Percentiles rank a stretch among this genome's conserved stretches.
These are phyloP conservation scores for Macrotus californicus DNA, from an alignment of 2,113 vertebrate species.

Conservation along the genomic window DNA sequence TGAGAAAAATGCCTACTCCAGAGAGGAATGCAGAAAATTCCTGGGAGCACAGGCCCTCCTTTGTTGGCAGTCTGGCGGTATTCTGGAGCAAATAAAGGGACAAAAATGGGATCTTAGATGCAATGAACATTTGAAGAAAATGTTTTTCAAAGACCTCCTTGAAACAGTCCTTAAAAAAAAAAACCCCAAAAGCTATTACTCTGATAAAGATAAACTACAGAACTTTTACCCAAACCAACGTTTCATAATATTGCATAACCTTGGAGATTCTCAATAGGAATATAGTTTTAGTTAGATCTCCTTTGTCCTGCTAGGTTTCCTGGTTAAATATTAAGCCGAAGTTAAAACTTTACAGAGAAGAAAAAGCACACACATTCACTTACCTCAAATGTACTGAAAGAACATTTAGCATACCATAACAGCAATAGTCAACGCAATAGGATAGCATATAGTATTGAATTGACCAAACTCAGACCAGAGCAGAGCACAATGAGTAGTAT, in stretches of 20 bases:
- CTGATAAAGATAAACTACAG: constrained; percentile 74
- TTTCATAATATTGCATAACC: constrained; percentile 63
- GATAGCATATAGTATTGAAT: neutral
- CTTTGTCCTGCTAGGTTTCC: constrained; percentile 67
- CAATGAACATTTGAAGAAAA: constrained; percentile 90
- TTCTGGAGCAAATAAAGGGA: constrained; percentile 94
- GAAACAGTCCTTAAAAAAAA: constrained; percentile 73
- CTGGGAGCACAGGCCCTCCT: constrained; percentile 93
- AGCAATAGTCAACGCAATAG: constrained; percentile 46
- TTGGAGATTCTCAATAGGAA: constrained; percentile 67
- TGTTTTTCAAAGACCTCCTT: constrained; percentile 83
- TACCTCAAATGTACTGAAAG: constrained; percentile 40
- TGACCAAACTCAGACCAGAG: neutral
- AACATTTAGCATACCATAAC: constrained; percentile 23
- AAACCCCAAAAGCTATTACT: constrained; percentile 67
- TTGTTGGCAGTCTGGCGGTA: constrained; percentile 88
- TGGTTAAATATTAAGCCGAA: constrained; percentile 66
- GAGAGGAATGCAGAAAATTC: constrained; percentile 97
- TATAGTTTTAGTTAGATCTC: constrained; percentile 59
- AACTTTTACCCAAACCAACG: constrained; percentile 65
- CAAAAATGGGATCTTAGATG: constrained; percentile 90
- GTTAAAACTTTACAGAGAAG: constrained; percentile 71
- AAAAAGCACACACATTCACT: constrained; percentile 2
- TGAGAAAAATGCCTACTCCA: constrained; percentile 96
- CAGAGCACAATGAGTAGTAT: neutral